Percentiles rank a stretch among this genome's conserved stretches.
These are phyloP conservation scores for Masnerella sp. DNA, from an alignment of 2,888 invertebrate species.

Conservation along the genomic window DNA sequence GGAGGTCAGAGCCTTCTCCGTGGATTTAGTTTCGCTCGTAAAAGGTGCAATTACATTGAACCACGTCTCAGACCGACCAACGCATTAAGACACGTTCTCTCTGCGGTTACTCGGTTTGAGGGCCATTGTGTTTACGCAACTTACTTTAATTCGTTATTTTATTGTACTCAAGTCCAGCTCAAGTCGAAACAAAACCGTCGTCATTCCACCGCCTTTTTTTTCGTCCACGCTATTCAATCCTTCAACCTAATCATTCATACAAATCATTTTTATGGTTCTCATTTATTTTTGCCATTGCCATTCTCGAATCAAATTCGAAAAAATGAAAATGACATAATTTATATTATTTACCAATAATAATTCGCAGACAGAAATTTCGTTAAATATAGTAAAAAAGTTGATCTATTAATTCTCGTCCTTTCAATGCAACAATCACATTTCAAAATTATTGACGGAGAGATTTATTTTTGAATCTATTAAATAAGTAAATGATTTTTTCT, in stretches of 20 bases:
- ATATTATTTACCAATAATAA: neutral
- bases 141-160: constrained; percentile 69
- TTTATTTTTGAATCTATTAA: constrained; percentile 24
- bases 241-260: no score
- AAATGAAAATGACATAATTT: no score
- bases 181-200: constrained; percentile 31
- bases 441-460: constrained; percentile 7
- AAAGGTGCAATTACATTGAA: constrained; percentile 70
- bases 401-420: neutral
- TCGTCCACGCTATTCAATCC: neutral
- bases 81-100: constrained; percentile 64
- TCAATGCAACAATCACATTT: constrained; percentile 5
- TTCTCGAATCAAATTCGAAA: no score
- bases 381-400: neutral
- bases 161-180: constrained; percentile 62
- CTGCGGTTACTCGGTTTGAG: constrained; percentile 68
- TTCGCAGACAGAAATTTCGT: neutral
- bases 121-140: constrained; percentile 70
- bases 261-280: neutral
- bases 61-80: constrained; percentile 61
- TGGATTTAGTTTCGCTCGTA: constrained; percentile 72
- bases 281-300: no score
- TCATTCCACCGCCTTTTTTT: constrained; percentile 35
- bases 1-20: constrained; percentile 61
- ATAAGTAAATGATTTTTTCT: constrained; percentile 14